phyloP scores from a whole-genome alignment of 2,113 vertebrate genomes.

The Odocoileus virginianus region DNA sequence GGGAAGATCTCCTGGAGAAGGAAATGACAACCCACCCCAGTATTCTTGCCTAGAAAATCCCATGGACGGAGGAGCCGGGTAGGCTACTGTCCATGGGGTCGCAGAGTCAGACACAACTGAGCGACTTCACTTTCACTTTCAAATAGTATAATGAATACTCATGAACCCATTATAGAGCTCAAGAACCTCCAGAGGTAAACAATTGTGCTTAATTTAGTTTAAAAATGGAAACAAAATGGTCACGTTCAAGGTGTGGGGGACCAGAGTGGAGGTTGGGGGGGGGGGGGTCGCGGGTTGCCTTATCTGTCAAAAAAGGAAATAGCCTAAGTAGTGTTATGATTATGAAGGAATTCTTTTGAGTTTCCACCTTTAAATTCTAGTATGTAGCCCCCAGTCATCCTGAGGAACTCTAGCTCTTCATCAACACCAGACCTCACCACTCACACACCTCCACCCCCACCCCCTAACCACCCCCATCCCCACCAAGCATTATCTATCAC shows the following conservation, averaged over 20 bases:
- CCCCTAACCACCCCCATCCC: too few relatives aligned
- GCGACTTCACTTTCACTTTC: background rate
- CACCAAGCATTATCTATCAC: background rate
- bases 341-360: background rate
- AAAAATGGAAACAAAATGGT: conserved; percentile 11
- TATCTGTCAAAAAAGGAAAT: conserved; percentile 26
- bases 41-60: background rate
- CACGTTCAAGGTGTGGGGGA: background rate
- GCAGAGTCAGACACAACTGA: background rate
- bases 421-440: background rate
- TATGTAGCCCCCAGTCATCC: background rate
- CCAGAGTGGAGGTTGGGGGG: background rate
- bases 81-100: background rate
- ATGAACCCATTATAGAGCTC: background rate
- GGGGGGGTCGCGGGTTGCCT: background rate
- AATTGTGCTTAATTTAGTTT: background rate
- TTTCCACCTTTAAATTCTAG: background rate
- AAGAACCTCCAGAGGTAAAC: background rate
- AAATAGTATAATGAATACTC: background rate
- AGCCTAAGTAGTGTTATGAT: background rate
- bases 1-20: background rate
- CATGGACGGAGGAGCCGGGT: background rate
- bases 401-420: background rate
- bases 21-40: background rate
- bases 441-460: background rate